phyloP scores from a whole-genome alignment of 2,113 vertebrate species.

The Agelaius tricolor region DNA sequence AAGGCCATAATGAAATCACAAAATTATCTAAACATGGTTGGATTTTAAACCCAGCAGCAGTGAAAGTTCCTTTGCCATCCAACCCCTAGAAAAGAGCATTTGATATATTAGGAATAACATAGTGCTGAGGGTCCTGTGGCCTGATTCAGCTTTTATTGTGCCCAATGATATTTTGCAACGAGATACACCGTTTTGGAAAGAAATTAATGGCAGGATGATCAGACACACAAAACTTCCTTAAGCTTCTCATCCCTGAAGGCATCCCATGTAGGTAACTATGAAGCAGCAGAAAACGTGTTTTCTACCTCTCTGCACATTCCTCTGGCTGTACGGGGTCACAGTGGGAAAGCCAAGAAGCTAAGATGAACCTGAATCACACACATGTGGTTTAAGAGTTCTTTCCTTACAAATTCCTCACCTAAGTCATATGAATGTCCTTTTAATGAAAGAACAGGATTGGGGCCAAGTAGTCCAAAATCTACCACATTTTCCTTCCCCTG shows the following conservation, averaged over 20 bases:
- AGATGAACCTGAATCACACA: background rate
- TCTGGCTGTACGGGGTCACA: background rate
- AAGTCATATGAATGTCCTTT: background rate
- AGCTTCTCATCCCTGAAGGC: background rate
- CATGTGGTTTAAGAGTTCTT: background rate
- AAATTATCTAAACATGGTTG: background rate
- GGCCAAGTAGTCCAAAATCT: background rate
- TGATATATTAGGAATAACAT: background rate
- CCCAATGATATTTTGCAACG: background rate
- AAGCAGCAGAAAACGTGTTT: background rate
- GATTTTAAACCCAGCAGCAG: background rate
- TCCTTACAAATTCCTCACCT: background rate
- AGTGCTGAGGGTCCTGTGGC: background rate
- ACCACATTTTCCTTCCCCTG: background rate
- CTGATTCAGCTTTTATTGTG: background rate
- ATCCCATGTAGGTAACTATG: background rate
- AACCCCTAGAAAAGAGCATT: background rate
- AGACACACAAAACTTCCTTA: background rate
- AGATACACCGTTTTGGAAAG: background rate
- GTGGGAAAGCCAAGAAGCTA: background rate
- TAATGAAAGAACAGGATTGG: background rate
- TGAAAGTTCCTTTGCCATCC: background rate
- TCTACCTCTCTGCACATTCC: background rate
- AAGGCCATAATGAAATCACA: background rate
- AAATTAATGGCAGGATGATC: background rate